These are phyloP conservation scores for Drosophila siamana DNA, from an alignment of 2,888 invertebrate genomes.

Conservation along the genomic window DNA sequence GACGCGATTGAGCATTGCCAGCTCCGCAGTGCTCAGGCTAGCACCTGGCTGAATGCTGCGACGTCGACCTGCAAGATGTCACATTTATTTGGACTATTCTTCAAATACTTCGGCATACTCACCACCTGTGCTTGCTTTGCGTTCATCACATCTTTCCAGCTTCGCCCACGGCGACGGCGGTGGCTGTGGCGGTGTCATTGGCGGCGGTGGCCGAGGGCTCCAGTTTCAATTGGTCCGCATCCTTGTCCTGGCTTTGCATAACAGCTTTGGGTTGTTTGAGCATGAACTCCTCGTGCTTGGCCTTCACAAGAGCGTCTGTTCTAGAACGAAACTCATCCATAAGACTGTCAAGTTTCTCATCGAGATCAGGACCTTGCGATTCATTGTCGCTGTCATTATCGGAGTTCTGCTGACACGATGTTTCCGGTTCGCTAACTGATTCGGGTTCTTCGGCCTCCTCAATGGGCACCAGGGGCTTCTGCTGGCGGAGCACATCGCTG, in stretches of 20 bases:
- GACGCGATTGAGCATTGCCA: conserved; percentile 88
- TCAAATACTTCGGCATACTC: conserved; percentile 25
- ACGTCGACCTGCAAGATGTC: conserved; percentile 81
- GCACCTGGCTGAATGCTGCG: conserved; percentile 88
- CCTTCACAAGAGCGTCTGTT: conserved; percentile 89
- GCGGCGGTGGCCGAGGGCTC: conserved; percentile 47
- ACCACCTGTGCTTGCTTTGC: conserved; percentile 71
- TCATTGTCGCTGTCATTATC: conserved; percentile 86
- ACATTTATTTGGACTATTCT: not conserved
- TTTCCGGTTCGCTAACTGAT: conserved; percentile 88
- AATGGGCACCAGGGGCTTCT: conserved; percentile 84
- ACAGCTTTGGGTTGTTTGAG: conserved; percentile 85
- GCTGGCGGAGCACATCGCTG: conserved; percentile 81
- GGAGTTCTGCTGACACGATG: conserved; percentile 83
- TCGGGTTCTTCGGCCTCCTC: conserved; percentile 88
- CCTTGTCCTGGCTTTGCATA: conserved; percentile 84
- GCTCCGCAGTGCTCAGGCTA: conserved; percentile 87
- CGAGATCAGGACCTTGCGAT: conserved; percentile 88
- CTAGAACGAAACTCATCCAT: conserved; percentile 90
- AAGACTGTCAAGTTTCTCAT: conserved; percentile 90
- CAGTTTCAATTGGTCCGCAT: conserved; percentile 57
- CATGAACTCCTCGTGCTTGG: conserved; percentile 88
- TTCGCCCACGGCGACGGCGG: conserved; percentile 39
- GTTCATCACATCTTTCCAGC: conserved; percentile 62
- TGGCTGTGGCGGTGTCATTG: conserved; percentile 29